Evolutionary conservation across 2,797 vertebrate species (phyloP).

Genomic region (Tadarida brasiliensis): DNA sequence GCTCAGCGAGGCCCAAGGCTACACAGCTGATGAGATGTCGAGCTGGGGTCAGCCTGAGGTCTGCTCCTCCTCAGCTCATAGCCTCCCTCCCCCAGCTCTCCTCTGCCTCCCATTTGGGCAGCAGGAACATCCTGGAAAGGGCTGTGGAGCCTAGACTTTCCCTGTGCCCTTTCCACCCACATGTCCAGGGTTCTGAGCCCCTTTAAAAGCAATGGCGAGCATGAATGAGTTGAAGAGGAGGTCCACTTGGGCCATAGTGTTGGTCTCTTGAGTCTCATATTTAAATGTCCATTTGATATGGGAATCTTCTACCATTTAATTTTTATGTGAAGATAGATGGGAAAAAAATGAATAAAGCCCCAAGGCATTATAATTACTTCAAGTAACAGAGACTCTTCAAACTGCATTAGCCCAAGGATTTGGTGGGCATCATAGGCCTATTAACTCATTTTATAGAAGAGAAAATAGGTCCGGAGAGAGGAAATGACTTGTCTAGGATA

Average conservation of each 20-base stretch:
- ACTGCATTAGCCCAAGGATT: background rate
- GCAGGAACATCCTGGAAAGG: background rate
- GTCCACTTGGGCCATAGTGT: background rate
- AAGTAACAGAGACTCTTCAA: background rate
- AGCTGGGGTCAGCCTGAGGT: too few species aligned
- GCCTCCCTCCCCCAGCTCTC: background rate
- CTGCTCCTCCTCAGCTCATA: background rate
- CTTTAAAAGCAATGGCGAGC: background rate
- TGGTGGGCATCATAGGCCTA: background rate
- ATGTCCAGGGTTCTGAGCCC: background rate
- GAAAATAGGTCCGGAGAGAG: background rate
- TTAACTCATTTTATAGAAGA: conserved; percentile 33
- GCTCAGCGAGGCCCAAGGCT: background rate
- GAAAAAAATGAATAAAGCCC: background rate
- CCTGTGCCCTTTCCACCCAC: background rate
- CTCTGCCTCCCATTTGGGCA: background rate
- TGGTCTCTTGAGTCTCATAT: background rate
- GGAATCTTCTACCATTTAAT: background rate
- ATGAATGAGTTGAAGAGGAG: background rate
- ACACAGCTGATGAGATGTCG: background rate
- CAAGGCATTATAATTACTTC: background rate
- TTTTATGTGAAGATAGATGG: background rate
- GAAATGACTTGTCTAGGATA: conserved; percentile 58
- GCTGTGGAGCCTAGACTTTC: background rate
- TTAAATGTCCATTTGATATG: background rate